phyloP scores from a whole-genome alignment of 1,140 invertebrate species.

The Ylistrum balloti region DNA sequence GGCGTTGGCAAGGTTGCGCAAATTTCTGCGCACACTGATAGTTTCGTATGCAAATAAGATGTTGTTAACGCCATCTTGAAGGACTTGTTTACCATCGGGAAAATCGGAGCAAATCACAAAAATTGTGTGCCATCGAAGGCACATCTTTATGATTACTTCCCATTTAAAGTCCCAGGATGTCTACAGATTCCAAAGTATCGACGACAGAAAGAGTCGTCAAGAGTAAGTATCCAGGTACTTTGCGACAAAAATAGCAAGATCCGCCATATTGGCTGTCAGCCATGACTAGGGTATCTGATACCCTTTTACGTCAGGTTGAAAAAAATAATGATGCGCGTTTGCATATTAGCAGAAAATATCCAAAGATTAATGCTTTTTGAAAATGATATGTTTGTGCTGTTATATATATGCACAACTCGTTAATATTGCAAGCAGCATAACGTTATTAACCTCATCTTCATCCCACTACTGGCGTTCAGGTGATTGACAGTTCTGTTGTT shows the following conservation, averaged over 20 bases:
- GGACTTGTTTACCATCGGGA: constrained; percentile 70
- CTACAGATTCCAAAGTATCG: constrained; percentile 85
- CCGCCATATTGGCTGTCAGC: constrained; percentile 77
- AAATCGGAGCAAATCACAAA: constrained; percentile 75
- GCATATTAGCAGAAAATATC: not conserved
- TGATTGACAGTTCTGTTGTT: constrained; percentile 32
- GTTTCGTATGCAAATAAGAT: constrained; percentile 81
- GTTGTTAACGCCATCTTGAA: constrained; percentile 83
- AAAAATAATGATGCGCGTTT: constrained; percentile 27
- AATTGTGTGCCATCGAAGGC: constrained; percentile 76
- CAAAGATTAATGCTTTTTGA: not conserved
- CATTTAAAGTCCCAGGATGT: constrained; percentile 77
- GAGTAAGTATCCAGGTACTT: constrained; percentile 85
- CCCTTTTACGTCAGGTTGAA: constrained; percentile 48
- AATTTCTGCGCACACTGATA: constrained; percentile 77
- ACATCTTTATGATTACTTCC: constrained; percentile 68
- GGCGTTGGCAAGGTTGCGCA: constrained; percentile 81
- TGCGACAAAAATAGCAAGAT: constrained; percentile 62
- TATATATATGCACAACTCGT: not conserved
- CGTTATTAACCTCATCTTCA: constrained; percentile 22
- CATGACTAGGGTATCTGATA: constrained; percentile 62
- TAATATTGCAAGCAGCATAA: not conserved
- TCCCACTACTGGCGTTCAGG: not conserved
- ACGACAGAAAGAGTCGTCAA: constrained; percentile 89
- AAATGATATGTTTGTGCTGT: not conserved